A percentile compares a stretch with the other conserved stretches of the same genome.
phyloP scores from a whole-genome alignment of 1,140 invertebrate species.

The Lucilia cuprina region DNA sequence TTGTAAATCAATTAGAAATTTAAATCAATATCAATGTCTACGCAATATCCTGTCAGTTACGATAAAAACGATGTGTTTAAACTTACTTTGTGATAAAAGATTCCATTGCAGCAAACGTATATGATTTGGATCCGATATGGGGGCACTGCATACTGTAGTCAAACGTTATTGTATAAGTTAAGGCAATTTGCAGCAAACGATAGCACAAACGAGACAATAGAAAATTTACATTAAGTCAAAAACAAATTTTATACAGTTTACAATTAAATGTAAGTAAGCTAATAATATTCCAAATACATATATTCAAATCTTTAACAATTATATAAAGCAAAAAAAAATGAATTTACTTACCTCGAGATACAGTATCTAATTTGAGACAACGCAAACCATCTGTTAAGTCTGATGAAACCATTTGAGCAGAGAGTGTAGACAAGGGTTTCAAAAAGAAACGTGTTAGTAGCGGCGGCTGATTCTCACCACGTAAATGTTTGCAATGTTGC shows the following conservation, averaged over 20 bases:
- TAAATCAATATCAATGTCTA: neutral
- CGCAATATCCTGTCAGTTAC: conserved; percentile 31
- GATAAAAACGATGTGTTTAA: neutral
- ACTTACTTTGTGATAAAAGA: conserved; percentile 76
- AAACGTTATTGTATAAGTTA: neutral
- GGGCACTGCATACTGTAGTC: conserved; percentile 60
- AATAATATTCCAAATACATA: neutral
- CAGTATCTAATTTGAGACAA: conserved; percentile 62
- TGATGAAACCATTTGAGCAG: conserved; percentile 36
- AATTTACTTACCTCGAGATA: conserved; percentile 59
- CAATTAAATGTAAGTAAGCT: neutral
- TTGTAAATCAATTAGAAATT: neutral
- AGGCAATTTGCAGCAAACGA: neutral
- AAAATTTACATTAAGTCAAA: conserved; percentile 11
- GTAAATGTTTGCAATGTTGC: conserved; percentile 63
- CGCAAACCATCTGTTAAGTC: conserved; percentile 61
- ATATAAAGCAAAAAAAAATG: neutral
- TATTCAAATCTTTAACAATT: neutral
- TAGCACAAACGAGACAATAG: neutral
- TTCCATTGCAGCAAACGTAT: conserved; percentile 79
- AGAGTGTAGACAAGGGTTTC: conserved; percentile 41
- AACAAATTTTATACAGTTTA: neutral
- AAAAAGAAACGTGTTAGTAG: conserved; percentile 54
- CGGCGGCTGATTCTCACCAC: conserved; percentile 48
- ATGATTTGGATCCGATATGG: conserved; percentile 53